Evolutionary conservation across 2,113 vertebrate species (phyloP), one percentile per base, ranked within the genome.

Genomic region (Syngnathoides biaculeatus): DNA sequence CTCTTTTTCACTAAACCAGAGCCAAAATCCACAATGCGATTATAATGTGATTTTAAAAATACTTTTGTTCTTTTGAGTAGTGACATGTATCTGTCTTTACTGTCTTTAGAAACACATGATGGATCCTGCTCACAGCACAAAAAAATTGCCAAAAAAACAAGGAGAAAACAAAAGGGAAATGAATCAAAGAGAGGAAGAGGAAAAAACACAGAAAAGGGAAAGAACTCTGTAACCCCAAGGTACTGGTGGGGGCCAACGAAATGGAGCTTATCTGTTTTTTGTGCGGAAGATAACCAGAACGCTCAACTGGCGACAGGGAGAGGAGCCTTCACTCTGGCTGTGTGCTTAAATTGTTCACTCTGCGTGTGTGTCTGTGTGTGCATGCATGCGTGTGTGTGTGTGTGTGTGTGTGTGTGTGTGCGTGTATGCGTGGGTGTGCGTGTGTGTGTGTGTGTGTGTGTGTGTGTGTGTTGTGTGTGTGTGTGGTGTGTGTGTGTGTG

Each of bases 221-320:
- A 72, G 72, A 86, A 88, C 84, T 75, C 77, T 30, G 14, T 84
- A 70, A 89, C 87, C 86, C 57, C 68, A 58, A 72, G 40, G 68
- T 75, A 64, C 63, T 79, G 80, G 62, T 55, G 3, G 78, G 68
- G 69, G 73, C 69, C 42, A 67, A 72, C 73, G 73, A 83, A 83
- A 85, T 70, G 55, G 72, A 80, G 79, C 83, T 86, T 86, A 87
- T 89, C 77, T 81, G 75, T 67, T 84, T 87, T 80, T 75, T 82
- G 74, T 75, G 79, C 73, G 77, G 75, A 79, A 82, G 84, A 88
- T 85, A 85, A 83, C 75, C 69, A 69, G 60, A 83, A 81, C 69
- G 77, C 76, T 84, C 80, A 80, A 84, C 70, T 80, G 77, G 75
- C 68, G 12, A 6, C 42, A 60, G 69, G 75, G 67, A 78, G 64